Base-by-base conservation (phyloP, 2,797 vertebrate species). In the Acanthurus leucopareius region DNA sequence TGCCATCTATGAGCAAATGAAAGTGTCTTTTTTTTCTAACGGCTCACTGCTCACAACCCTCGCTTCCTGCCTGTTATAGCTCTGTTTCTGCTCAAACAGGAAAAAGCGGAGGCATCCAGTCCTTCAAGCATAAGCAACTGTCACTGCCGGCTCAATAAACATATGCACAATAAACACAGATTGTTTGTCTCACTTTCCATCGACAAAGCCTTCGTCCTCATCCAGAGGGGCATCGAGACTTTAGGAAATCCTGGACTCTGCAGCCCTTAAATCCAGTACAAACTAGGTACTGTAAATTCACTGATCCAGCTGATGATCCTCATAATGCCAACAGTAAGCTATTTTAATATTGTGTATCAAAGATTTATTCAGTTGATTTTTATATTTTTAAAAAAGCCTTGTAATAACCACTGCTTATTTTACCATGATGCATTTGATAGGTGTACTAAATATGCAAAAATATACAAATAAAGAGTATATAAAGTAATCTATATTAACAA, bases 101-200 rank as follows among this genome's bases (percentile, higher is more conserved):
- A 79, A 74, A 90, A 91, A 88, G 87, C 85, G 79, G 77, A 79
- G 76, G 80, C 79, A 87, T 73, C 15, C 60, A 85, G 73, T 52
- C 78, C 58, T 73, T 86, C 69, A 90, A 90, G 70, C 81, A 91
- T 86, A 88, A 87, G 84, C 77, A 84, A 73, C 86, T 80, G 68
- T 63, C 67, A 83, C 68, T 77, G 73, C 53, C 9, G n/a, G 57
- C 63, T 74, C 75, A 57, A 54, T 76, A 85, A 75, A 81, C 66
- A 62, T 75, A 75, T 76, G 70, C 85, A 89, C 74, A 73, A 56
- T 35, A 78, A 42, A 83, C 71, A 83, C 54, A 66, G 74, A 88
- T 84, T 20, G 25, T 79, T 84, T 79, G 76, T 72, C 84, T 85
- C 22, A 8, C 74, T 83, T 73, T 75, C 63, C 22, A 28, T 70